Evolutionary conservation across 2,113 vertebrate genomes (phyloP).

Genomic region (Panthera tigris): DNA sequence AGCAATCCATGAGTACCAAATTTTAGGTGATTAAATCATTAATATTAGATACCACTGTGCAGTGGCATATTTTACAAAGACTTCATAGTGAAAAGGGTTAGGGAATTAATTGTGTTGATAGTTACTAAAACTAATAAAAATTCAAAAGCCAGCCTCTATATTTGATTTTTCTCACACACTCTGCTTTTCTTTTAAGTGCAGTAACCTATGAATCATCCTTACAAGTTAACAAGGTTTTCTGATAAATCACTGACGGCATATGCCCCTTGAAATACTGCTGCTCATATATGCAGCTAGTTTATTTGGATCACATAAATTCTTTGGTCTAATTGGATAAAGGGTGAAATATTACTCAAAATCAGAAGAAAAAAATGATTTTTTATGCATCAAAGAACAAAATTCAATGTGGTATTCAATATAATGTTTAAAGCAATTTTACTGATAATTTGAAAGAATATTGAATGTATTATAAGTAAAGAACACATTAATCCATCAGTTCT

Average conservation of each 20-base stretch:
- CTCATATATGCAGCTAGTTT: not conserved
- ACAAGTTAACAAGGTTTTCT: constrained; percentile 14
- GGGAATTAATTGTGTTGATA: not conserved
- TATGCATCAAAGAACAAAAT: constrained; percentile 53
- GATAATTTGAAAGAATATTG: constrained; percentile 35
- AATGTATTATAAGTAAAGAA: not conserved
- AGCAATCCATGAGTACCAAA: not conserved
- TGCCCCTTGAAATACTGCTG: constrained; percentile 38
- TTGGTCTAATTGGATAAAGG: constrained; percentile 43
- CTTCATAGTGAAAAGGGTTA: not conserved
- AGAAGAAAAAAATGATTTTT: constrained; percentile 45
- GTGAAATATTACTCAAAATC: constrained; percentile 51
- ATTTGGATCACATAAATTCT: constrained; percentile 41
- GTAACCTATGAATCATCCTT: constrained; percentile 11
- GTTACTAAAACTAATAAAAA: not conserved
- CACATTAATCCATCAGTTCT: not conserved
- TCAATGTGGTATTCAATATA: constrained; percentile 23
- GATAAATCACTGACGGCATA: constrained; percentile 32
- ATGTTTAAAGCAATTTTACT: constrained; percentile 45
- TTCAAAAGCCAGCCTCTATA: not conserved
- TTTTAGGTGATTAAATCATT: not conserved
- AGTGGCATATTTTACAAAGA: not conserved
- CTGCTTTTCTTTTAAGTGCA: not conserved
- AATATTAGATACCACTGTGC: not conserved
- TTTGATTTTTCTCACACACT: not conserved